Conservation (phyloP, 2,113 vertebrate genomes). For the Setophaga petechia region DNA sequence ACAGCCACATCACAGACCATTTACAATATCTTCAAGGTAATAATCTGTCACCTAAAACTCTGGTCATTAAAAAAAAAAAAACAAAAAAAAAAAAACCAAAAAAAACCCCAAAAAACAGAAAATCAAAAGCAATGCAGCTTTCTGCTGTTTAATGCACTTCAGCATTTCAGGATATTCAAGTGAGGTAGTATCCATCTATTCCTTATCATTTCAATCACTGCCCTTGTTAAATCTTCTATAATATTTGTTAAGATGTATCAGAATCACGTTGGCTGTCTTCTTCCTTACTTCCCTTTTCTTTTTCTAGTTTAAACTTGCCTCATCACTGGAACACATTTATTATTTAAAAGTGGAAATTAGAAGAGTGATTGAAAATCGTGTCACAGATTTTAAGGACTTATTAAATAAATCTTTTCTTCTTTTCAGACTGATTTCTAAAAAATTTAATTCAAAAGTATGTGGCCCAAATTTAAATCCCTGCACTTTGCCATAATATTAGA, state of each 20-base stretch:
- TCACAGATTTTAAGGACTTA: background rate
- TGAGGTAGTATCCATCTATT: background rate
- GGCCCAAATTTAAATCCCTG: background rate
- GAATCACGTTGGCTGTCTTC: background rate
- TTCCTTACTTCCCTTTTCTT: background rate
- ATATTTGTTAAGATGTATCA: background rate
- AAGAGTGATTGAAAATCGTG: background rate
- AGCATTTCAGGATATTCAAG: background rate
- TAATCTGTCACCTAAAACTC: background rate
- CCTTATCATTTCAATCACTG: background rate
- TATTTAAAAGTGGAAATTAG: background rate
- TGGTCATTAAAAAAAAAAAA: rapidly evolving
- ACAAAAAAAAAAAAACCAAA: background rate
- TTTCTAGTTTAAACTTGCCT: background rate
- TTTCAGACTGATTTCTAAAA: background rate
- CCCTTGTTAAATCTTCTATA: background rate
- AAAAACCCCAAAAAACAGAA: background rate
- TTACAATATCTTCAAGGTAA: background rate
- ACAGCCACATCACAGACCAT: background rate
- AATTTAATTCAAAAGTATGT: background rate
- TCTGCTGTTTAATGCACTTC: background rate
- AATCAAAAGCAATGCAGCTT: background rate
- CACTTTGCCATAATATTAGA: background rate
- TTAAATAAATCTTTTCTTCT: background rate
- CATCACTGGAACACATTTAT: background rate